phyloP scores from a whole-genome alignment of 2,888 invertebrate genomes.

The Ectemnius cavifrons region DNA sequence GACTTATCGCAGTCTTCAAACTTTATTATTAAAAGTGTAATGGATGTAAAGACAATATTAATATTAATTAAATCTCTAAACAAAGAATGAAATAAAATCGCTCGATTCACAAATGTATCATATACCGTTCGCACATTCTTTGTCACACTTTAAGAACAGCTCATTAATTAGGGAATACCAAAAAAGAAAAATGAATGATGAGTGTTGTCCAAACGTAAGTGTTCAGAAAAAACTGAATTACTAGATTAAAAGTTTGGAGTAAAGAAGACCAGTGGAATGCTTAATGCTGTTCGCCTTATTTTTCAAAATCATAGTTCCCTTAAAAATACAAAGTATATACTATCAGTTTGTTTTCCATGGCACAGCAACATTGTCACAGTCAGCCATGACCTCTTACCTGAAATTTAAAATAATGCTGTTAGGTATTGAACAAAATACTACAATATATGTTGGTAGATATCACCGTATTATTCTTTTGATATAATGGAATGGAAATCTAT shows the following conservation, averaged over 20 bases:
- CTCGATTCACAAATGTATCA: neutral
- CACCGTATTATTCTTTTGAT: too few species aligned
- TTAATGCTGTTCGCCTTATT: slow-evolving; percentile 16
- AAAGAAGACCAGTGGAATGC: slow-evolving; percentile 20
- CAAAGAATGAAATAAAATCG: slow-evolving; percentile 25
- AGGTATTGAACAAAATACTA: slow-evolving; percentile 9
- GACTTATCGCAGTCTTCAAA: too few species aligned
- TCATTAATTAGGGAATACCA: neutral
- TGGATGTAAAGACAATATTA: slow-evolving; percentile 16
- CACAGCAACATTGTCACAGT: slow-evolving; percentile 6
- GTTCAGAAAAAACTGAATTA: too few species aligned
- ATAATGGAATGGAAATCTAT: too few species aligned
- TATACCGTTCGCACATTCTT: too few species aligned
- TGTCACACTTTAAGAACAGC: slow-evolving; percentile 5
- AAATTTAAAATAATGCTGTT: slow-evolving; percentile 12
- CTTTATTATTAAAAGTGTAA: neutral
- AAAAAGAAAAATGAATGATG: too few species aligned
- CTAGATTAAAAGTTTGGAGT: slow-evolving; percentile 11
- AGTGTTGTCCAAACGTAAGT: too few species aligned
- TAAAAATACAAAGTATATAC: slow-evolving; percentile 14
- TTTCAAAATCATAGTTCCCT: slow-evolving; percentile 7
- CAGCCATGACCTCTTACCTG: slow-evolving; percentile 16
- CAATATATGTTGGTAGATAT: neutral
- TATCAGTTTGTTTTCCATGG: slow-evolving; percentile 11
- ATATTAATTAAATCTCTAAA: slow-evolving; percentile 29